Evolutionary conservation across 2,797 vertebrate species (phyloP), one percentile per base, ranked within the genome.

Genomic region (Mormyrus hasselquistii): DNA sequence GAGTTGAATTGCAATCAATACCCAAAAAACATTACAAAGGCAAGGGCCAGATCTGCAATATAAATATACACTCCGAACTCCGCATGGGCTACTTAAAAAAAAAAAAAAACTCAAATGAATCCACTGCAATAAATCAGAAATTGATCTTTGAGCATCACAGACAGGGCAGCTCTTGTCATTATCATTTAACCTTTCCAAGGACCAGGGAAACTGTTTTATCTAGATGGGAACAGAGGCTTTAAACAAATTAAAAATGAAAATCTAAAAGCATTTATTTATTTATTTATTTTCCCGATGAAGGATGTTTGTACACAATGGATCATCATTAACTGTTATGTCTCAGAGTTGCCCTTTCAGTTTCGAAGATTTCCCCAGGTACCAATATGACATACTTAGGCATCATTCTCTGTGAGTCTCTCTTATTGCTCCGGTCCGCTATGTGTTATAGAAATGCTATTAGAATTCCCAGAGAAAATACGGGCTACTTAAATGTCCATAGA

Each of bases 241-340:
- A 89, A 89, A 65, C 84, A 65, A 89, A 88, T 88, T 59, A 88
- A 83, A 89, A 12, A 89, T 86, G 82, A 52, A 85, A 86, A 52
- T 89, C 38, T 89, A 89, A 85, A 49, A 53, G 84, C 34, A 57
- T 57, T 57, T 57, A n/a, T 57, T 29, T 29, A 29, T 29, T 57
- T 57, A 57, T 73, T 76, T 86, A 62, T 62, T 69, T 34, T 86
- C 85, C 14, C 22, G 88, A 85, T 55, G 83, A 73, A 86, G 62
- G 49, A 73, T 50, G 49, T 19, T 53, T 69, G 84, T 16, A 84
- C 62, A 41, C 69, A 29, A 69, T 57, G 47, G 19, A 47, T 62
- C n/a, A n/a, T 62, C 55, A 44, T 49, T 87, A 65, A 62, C 34
- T 44, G 86, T 29, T 53, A 25, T 87, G 57, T 65, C 62, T 52